Percentiles rank a stretch among this genome's conserved stretches.
Conservation (phyloP, 2,113 vertebrate genomes). For the Caranx ignobilis region DNA sequence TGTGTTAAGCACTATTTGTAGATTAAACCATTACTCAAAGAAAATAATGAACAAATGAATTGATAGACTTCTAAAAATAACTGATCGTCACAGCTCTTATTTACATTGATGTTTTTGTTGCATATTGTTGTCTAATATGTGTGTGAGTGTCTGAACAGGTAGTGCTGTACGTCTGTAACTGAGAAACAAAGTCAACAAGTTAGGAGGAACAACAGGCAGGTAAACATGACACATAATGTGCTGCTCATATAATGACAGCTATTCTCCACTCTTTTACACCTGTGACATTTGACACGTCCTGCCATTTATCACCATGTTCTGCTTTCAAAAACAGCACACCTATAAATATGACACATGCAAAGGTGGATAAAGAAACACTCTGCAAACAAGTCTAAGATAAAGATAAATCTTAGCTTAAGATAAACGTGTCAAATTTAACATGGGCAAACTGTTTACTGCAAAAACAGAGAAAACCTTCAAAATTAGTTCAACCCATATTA, state of each 20-base stretch:
- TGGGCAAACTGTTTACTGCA: too few relatives aligned
- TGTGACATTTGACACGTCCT: not conserved
- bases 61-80: not conserved
- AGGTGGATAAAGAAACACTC: too few relatives aligned
- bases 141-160: not conserved
- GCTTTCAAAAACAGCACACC: too few relatives aligned
- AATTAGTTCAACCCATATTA: too few relatives aligned
- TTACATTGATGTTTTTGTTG: too few relatives aligned
- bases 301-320: not conserved
- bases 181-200: rapidly evolving
- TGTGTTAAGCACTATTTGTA: not conserved
- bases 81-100: not conserved
- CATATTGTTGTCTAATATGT: not conserved
- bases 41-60: not conserved
- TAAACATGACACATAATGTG: not conserved
- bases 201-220: not conserved
- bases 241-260: not conserved
- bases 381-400: too few relatives aligned
- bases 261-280: not conserved
- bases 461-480: too few relatives aligned
- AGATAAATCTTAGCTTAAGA: too few relatives aligned
- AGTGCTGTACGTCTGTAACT: not conserved
- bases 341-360: too few relatives aligned
- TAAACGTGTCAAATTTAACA: too few relatives aligned
- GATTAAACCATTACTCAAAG: not conserved